These are phyloP conservation scores for Takifugu bimaculatus DNA, from an alignment of 2,113 vertebrate genomes.

Conservation along the genomic window DNA sequence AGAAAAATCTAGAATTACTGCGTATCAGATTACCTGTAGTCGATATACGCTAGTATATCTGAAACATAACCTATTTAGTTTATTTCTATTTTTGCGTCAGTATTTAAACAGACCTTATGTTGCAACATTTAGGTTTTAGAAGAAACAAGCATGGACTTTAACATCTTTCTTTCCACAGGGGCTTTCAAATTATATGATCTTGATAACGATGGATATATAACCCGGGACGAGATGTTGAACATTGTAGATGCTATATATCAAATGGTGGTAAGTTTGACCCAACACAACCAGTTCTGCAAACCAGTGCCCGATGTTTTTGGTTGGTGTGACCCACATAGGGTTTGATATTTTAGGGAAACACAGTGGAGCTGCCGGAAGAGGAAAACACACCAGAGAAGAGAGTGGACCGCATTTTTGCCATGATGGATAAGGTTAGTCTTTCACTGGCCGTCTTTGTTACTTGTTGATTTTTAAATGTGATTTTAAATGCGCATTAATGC, in stretches of 20 bases:
- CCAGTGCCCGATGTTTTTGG: not conserved
- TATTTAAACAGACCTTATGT: too few relatives aligned
- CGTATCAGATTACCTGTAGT: too few relatives aligned
- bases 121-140: not conserved
- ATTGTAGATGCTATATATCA: constrained; percentile 99
- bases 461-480: too few relatives aligned
- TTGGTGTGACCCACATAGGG: constrained; percentile 4
- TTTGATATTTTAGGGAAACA: constrained; percentile 83
- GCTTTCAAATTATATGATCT: constrained; percentile 97
- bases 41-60: too few relatives aligned
- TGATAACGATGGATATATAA: constrained; percentile 97
- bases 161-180: constrained; percentile 76
- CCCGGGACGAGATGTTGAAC: constrained; percentile 96
- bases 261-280: constrained; percentile 89
- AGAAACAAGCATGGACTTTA: not conserved
- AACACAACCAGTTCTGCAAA: not conserved
- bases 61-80: too few relatives aligned
- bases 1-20: too few relatives aligned
- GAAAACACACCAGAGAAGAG: constrained; percentile 97
- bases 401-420: constrained; percentile 96
- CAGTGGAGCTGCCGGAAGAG: constrained; percentile 94
- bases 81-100: too few relatives aligned
- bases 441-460: not conserved
- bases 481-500: too few relatives aligned
- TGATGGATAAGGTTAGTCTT: constrained; percentile 94